Evolutionary conservation across 2,888 invertebrate genomes (phyloP).

Genomic region (Hoplodrina blanda): DNA sequence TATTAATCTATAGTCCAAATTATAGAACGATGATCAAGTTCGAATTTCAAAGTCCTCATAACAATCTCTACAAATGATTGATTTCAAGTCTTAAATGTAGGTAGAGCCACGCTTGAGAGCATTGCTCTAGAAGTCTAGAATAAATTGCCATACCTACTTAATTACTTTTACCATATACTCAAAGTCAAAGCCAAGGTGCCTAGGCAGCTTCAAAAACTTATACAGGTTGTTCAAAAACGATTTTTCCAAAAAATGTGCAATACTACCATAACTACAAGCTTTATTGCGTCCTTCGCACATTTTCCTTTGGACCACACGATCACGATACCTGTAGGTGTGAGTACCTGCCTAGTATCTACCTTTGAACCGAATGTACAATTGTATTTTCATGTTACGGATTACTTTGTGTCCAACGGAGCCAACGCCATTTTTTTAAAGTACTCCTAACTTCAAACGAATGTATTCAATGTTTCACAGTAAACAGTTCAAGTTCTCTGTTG

Average conservation of each 20-base stretch:
- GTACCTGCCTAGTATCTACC: neutral
- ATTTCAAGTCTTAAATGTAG: neutral
- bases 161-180: neutral
- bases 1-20: slow-evolving; percentile 11
- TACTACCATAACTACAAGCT: too few relatives aligned
- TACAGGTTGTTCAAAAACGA: too few relatives aligned
- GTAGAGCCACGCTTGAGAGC: neutral
- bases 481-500: slow-evolving; percentile 14
- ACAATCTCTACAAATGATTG: neutral
- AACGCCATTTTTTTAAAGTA: neutral
- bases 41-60: neutral
- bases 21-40: neutral
- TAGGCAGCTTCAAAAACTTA: too few relatives aligned
- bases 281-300: too few relatives aligned
- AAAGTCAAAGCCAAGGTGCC: too few relatives aligned
- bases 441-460: neutral
- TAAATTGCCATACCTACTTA: neutral
- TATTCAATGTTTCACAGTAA: slow-evolving; percentile 15
- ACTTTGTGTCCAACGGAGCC: neutral
- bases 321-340: too few relatives aligned
- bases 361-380: neutral
- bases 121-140: slow-evolving; percentile 28
- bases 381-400: neutral
- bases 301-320: too few relatives aligned
- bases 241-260: too few relatives aligned